Percentiles rank a stretch among this genome's conserved stretches.
phyloP scores from a whole-genome alignment of 1,140 invertebrate species.

The Sminthurides bifidus region DNA sequence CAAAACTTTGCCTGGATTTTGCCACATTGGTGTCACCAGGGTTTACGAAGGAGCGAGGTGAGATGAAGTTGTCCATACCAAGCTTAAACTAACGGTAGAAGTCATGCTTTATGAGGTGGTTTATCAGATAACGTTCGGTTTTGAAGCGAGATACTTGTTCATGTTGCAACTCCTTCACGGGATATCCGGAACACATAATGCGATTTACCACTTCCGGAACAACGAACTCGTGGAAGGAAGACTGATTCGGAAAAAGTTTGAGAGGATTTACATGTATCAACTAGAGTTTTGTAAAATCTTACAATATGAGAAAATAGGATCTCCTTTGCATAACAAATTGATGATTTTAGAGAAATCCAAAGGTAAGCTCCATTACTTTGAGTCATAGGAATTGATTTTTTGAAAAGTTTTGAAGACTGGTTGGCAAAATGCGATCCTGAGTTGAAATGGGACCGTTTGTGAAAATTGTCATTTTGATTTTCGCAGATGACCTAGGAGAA shows the following conservation, averaged over 20 bases:
- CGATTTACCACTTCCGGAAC: neutral
- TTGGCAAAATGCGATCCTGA: too few species aligned
- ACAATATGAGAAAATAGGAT: neutral
- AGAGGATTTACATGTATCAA: slow-evolving; percentile 2
- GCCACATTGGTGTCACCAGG: neutral
- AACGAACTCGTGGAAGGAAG: neutral
- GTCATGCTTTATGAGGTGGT: too few species aligned
- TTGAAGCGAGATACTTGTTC: slow-evolving; percentile 1
- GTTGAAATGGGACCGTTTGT: too few species aligned
- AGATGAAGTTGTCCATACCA: neutral
- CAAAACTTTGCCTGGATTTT: neutral
- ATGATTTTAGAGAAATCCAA: neutral
- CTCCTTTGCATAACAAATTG: neutral
- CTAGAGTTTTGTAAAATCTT: neutral
- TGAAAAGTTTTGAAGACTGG: too few species aligned
- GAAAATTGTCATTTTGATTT: neutral
- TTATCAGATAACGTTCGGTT: too few species aligned
- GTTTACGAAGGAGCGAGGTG: neutral
- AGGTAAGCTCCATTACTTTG: neutral
- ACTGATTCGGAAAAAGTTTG: neutral
- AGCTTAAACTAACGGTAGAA: neutral
- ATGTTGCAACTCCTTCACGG: neutral
- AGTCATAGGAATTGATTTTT: neutral
- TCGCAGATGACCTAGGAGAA: neutral
- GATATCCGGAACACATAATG: neutral